These are phyloP conservation scores for Chamaetylas fuelleborni DNA, from an alignment of 2,113 vertebrate genomes.

Conservation along the genomic window DNA sequence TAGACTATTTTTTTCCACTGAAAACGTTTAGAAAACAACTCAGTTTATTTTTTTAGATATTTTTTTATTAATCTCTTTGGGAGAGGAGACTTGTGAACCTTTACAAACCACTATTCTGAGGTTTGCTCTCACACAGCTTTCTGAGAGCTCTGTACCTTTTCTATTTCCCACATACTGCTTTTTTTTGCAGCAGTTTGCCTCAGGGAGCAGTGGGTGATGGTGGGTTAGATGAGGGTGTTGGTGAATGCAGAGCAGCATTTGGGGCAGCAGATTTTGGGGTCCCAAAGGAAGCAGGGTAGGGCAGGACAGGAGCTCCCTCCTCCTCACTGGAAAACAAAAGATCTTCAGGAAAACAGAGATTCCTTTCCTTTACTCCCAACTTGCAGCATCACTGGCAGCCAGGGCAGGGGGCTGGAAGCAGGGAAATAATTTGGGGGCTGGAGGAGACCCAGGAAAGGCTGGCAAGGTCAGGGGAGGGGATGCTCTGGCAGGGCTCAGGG, in stretches of 20 bases:
- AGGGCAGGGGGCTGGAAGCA: neutral
- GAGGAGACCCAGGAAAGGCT: neutral
- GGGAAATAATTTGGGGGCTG: neutral
- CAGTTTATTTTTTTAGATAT: too few species aligned
- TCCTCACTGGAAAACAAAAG: neutral
- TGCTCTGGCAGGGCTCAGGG: neutral
- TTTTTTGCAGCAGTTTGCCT: neutral
- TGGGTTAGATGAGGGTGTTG: neutral
- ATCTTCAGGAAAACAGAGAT: neutral
- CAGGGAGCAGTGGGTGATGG: neutral
- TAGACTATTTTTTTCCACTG: too few species aligned
- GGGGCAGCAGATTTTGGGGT: neutral
- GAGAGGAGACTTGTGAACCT: too few species aligned
- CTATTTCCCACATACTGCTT: too few species aligned
- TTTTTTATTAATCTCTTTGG: too few species aligned
- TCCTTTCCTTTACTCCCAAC: neutral
- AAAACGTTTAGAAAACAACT: too few species aligned
- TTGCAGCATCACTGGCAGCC: fast-evolving
- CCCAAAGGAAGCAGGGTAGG: neutral
- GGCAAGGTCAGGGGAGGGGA: neutral
- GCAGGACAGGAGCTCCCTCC: neutral
- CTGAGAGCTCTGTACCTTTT: too few species aligned
- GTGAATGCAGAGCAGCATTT: neutral
- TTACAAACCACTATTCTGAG: too few species aligned
- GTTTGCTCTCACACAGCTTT: too few species aligned